phyloP scores from a whole-genome alignment of 2,113 vertebrate genomes.

The Thamnophis sirtalis region DNA sequence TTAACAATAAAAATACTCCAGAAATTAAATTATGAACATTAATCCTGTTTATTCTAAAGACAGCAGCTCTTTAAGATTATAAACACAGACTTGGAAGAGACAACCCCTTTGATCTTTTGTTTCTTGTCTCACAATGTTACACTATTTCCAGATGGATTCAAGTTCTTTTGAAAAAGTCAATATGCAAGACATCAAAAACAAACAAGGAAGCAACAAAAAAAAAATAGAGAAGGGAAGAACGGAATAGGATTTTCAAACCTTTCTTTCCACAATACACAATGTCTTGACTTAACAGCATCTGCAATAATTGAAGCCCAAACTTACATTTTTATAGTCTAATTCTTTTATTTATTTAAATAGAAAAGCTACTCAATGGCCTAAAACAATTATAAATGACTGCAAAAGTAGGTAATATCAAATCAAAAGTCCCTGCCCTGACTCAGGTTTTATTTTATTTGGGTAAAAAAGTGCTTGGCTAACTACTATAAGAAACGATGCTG shows the following conservation, averaged over 20 bases:
- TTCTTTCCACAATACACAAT: background rate
- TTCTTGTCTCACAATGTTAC: background rate
- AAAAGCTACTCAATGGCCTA: background rate
- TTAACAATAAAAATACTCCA: background rate
- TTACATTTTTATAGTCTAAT: background rate
- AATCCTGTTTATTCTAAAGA: background rate
- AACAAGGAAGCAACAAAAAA: background rate
- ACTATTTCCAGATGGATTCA: background rate
- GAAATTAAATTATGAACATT: background rate
- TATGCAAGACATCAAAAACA: background rate
- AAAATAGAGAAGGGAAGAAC: background rate
- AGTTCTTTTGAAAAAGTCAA: background rate
- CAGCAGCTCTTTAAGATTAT: background rate
- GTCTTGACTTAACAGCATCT: background rate
- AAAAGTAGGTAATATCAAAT: background rate
- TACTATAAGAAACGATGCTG: background rate
- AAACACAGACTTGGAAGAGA: background rate
- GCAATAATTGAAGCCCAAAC: background rate
- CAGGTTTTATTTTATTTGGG: background rate
- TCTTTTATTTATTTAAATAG: background rate
- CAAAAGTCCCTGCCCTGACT: background rate
- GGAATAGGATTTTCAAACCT: background rate
- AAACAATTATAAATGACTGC: background rate
- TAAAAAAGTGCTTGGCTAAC: background rate
- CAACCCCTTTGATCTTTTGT: background rate